Percentiles rank a stretch among this genome's conserved stretches.
Conservation (phyloP, 2,797 vertebrate species). For the Anguilla obscura region DNA sequence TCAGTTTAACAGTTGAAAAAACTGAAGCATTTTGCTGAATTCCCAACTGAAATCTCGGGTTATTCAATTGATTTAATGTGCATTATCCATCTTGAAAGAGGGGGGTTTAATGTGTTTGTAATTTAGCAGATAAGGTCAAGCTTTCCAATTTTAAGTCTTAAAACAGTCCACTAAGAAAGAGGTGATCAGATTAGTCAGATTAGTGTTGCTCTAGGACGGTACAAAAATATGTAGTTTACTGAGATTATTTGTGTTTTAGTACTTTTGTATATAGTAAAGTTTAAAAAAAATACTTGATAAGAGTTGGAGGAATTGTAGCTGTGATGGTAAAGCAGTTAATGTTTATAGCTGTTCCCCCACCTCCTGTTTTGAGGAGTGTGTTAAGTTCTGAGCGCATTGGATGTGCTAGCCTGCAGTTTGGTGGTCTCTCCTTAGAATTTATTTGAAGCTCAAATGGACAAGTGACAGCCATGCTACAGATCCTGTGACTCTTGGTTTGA, state of each 20-base stretch:
- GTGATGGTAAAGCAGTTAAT: slow-evolving; percentile 22
- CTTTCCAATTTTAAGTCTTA: slow-evolving; percentile 3
- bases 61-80: neutral
- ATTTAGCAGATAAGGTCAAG: neutral
- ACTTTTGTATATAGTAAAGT: slow-evolving; percentile 51
- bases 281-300: slow-evolving; percentile 31
- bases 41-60: neutral
- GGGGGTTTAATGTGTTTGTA: neutral
- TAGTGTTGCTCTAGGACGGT: slow-evolving; percentile 39
- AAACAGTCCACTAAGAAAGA: neutral
- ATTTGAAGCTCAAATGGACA: slow-evolving; percentile 44
- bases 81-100: neutral
- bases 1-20: neutral
- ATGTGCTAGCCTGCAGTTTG: slow-evolving; percentile 47
- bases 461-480: slow-evolving; percentile 50
- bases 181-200: neutral
- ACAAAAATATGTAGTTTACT: slow-evolving; percentile 56
- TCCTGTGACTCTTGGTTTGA: slow-evolving; percentile 44
- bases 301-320: slow-evolving; percentile 30
- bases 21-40: neutral
- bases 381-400: slow-evolving; percentile 41
- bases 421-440: slow-evolving; percentile 25
- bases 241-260: slow-evolving; percentile 44
- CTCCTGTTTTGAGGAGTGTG: slow-evolving; percentile 52
- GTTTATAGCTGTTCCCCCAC: slow-evolving; percentile 37